Evolutionary conservation across 1,140 invertebrate species (phyloP), one percentile per base, ranked within the genome.

Genomic region (Penaeus chinensis): DNA sequence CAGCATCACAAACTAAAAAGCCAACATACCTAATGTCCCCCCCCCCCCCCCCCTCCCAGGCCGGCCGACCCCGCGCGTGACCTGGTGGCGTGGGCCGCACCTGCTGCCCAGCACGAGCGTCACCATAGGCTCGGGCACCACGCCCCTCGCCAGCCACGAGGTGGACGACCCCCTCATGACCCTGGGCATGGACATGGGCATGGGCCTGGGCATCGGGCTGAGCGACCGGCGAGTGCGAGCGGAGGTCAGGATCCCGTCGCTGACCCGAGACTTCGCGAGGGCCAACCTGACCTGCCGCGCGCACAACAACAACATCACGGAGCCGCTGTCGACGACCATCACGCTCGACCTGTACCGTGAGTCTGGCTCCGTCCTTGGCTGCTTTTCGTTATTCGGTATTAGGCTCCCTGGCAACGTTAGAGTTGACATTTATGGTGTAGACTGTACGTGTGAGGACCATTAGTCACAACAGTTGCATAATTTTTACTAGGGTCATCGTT

Each of bases 281-380:
- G 95, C 96, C 0, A 94, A 96, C 89, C 94, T 98, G 24, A 96
- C 96, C 22, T 98, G 97, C 92, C 94, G 95, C 91, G 96, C 96
- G 5, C 94, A 94, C 37, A 98, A 97, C 92, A 97, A 97, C 92
- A 95, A 96, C 86, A 93, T 94, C 90, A 95, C 96, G n/a, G 93
- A 94, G 69, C 95, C 96, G 66, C 92, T 96, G n/a, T 95, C 95
- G 71, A 94, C 96, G 27, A 95, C 95, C 37, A 95, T 98, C 27
- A 95, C 95, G 91, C 94, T 98, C 82, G 96, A 98, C 92, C 97
- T 98, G 95, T 96, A 96, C 91, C 95, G 96, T 97, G 93, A 96
- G 96, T 96, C 32, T 22, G 47, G 0, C 47, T 74, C 24, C 18
- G 16, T 24, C 22, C 24, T 16, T 27, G 8, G 7, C 77, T 24